These are phyloP conservation scores for Scytalopus superciliaris DNA, from an alignment of 2,113 vertebrate genomes.

Conservation along the genomic window DNA sequence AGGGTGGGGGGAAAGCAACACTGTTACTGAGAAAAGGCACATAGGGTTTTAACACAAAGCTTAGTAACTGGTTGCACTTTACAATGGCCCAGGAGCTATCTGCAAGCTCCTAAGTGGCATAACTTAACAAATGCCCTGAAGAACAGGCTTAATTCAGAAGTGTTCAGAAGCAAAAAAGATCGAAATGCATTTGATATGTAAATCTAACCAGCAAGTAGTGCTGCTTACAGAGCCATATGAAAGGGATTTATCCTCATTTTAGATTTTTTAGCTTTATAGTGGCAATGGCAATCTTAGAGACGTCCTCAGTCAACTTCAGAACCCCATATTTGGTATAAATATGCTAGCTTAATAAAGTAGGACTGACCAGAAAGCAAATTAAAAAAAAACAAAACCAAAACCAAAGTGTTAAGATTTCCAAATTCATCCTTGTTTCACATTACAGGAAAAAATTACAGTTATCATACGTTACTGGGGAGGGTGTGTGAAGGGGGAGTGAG, in stretches of 20 bases:
- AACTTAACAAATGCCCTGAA: neutral
- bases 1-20: neutral
- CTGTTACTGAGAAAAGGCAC: neutral
- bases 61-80: neutral
- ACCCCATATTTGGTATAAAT: neutral
- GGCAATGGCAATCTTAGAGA: neutral
- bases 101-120: neutral
- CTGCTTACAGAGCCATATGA: neutral
- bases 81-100: neutral
- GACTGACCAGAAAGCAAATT: neutral
- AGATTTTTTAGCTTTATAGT: neutral
- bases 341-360: neutral
- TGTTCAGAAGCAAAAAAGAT: neutral
- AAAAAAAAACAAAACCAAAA: too few relatives aligned
- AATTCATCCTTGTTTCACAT: neutral
- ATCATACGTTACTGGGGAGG: fast-evolving
- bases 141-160: neutral
- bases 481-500: neutral
- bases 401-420: neutral
- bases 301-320: neutral
- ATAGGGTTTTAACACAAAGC: neutral
- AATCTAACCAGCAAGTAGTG: neutral
- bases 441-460: neutral
- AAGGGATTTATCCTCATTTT: neutral
- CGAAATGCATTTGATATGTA: neutral